phyloP scores from a whole-genome alignment of 2,113 vertebrate species.

The Neopipo cinnamomea region DNA sequence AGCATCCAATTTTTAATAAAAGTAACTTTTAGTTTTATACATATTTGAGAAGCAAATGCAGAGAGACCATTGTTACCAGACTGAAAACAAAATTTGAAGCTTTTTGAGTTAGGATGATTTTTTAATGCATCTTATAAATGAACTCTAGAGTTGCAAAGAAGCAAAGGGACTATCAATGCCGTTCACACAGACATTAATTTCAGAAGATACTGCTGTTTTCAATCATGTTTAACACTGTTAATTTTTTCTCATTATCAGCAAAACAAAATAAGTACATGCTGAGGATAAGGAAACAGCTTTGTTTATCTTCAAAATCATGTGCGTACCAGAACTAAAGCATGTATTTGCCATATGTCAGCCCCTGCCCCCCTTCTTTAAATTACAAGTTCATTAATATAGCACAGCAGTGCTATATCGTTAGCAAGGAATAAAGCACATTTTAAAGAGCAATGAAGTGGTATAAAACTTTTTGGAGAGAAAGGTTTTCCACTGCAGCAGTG shows the following conservation, averaged over 20 bases:
- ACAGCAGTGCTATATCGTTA: not conserved
- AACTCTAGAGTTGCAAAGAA: not conserved
- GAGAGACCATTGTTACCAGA: not conserved
- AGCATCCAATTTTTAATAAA: slow-evolving; percentile 6
- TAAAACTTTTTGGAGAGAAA: not conserved
- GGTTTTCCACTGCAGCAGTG: not conserved
- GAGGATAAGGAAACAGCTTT: slow-evolving; percentile 30
- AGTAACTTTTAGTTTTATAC: not conserved
- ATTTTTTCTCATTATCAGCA: slow-evolving; percentile 57
- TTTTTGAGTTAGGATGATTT: not conserved
- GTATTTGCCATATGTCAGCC: slow-evolving; percentile 23
- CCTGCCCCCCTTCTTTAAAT: not conserved
- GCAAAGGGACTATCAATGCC: not conserved
- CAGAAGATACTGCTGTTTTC: not conserved
- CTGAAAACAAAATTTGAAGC: not conserved
- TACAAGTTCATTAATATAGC: slow-evolving; percentile 33
- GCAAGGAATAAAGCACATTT: slow-evolving; percentile 33
- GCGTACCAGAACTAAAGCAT: slow-evolving; percentile 49
- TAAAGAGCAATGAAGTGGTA: slow-evolving; percentile 20
- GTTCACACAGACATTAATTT: not conserved
- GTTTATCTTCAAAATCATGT: slow-evolving; percentile 47
- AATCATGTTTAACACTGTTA: slow-evolving; percentile 11
- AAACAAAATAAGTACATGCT: slow-evolving; percentile 38
- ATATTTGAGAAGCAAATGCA: not conserved
- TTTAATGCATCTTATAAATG: not conserved